Base-by-base conservation (phyloP, 2,888 invertebrate species). In the Podotricha telesiphe region DNA sequence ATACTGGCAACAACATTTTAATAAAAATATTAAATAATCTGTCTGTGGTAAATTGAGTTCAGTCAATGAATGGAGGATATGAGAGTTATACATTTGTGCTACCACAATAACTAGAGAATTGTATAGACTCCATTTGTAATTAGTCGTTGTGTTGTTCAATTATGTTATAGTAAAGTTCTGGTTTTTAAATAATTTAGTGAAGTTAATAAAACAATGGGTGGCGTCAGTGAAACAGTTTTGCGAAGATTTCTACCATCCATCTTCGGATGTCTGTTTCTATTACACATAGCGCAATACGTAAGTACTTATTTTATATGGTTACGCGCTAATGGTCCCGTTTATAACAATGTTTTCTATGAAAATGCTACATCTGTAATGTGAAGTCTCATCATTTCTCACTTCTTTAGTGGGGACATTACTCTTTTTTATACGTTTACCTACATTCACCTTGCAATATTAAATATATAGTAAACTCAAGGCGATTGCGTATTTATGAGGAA, bases 241-340 rank as follows among this genome's bases (percentile, higher is more conserved):
- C 80, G 79, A 77, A 82, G 83, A 82, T 84, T 81, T 82, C 79
- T 87, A 77, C 80, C 80, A 74, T 75, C 80, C 78, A 74, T 86
- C 77, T 79, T 86, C 79, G 85, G 86, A 80, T 87, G 79, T 80
- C 81, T 89, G 72, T 80, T 88, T 73, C 73, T 87, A 73, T 76
- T 88, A 76, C 82, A 82, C 70, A 70, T 88, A 78, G 76, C 80
- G 73, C 82, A 86, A 86, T 82, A 87, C 80, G 89, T 89, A 85
- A 88, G 89, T 89, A 69, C 66, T 79, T 79, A 73, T 70, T 76
- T 81, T 79, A 76, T 76, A 79, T 79, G 78, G 80, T 82, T 83
- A 76, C 78, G 81, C 78, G 62, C 79, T 78, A 81, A 75, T 81
- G 79, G 78, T 68, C 79, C 63, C 59, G 59, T 58, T 67, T 71